A percentile compares a stretch with the other conserved stretches of the same genome.
Conservation (phyloP, 1,140 invertebrate species). For the Archegozetes longisetosus region DNA sequence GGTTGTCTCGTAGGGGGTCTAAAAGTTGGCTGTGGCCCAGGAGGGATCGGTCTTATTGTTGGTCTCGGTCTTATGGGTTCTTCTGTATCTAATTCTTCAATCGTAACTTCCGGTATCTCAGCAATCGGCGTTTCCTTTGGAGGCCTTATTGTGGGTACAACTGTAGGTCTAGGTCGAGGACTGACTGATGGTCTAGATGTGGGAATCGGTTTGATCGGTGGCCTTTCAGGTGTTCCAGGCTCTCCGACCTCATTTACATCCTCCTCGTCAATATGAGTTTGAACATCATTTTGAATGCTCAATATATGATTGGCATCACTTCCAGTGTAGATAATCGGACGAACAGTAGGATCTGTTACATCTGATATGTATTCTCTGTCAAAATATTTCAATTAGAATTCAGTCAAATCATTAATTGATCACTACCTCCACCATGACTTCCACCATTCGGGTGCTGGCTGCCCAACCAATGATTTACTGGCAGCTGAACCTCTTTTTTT, state of each 20-base stretch:
- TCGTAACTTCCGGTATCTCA: background rate
- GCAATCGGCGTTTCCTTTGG: background rate
- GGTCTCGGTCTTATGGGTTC: background rate
- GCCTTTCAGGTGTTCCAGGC: background rate
- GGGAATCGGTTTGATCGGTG: background rate
- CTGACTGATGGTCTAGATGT: background rate
- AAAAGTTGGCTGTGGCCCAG: background rate
- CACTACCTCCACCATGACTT: constrained; percentile 17
- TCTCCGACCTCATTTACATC: background rate
- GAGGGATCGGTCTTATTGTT: background rate
- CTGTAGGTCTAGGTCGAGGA: constrained; percentile 1
- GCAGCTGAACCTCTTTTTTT: background rate
- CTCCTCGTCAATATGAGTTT: constrained; percentile 8
- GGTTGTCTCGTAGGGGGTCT: background rate
- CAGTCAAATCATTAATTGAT: too few species aligned
- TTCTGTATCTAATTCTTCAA: background rate
- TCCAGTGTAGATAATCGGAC: constrained; percentile 12
- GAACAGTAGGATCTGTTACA: constrained; percentile 19
- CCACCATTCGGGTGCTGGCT: constrained; percentile 16
- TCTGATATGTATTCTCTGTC: constrained; percentile 17
- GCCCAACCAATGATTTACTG: background rate
- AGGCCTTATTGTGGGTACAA: background rate
- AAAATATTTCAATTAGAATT: too few species aligned
- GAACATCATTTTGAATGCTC: constrained; percentile 11
- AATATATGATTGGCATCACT: constrained; percentile 11